Percentiles rank a stretch among this genome's conserved stretches.
phyloP scores from a whole-genome alignment of 2,888 invertebrate species.

The Noctua comes region DNA sequence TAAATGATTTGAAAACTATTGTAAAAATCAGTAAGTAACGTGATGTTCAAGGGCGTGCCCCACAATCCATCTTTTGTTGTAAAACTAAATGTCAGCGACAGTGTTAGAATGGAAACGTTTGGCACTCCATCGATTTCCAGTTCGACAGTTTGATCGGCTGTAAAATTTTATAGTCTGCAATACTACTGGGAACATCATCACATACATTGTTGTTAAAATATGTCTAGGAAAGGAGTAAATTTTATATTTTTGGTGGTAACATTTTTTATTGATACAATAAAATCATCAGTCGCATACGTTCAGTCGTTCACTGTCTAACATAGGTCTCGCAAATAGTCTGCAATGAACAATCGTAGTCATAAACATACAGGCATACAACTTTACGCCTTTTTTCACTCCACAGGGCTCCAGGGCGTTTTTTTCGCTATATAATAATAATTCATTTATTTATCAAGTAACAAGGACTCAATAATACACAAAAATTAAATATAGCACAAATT shows the following conservation, averaged over 20 bases:
- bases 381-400: neutral
- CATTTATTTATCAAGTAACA: too few relatives aligned
- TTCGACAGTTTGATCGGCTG: slow-evolving; percentile 44
- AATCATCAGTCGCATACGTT: neutral
- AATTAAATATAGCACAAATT: too few relatives aligned
- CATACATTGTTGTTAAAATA: slow-evolving; percentile 20
- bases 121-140: slow-evolving; percentile 21
- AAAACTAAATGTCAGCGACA: slow-evolving; percentile 30
- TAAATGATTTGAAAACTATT: too few relatives aligned
- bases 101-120: slow-evolving; percentile 30
- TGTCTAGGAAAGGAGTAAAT: neutral
- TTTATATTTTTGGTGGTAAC: neutral
- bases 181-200: slow-evolving; percentile 13
- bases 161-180: slow-evolving; percentile 43
- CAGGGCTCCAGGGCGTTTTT: too few relatives aligned
- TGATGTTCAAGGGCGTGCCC: too few relatives aligned
- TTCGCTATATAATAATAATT: too few relatives aligned
- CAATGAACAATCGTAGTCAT: neutral
- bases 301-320: neutral
- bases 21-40: too few relatives aligned
- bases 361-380: neutral
- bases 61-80: slow-evolving; percentile 17
- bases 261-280: neutral
- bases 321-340: neutral
- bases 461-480: too few relatives aligned